These are phyloP conservation scores for Notechis scutatus DNA, from an alignment of 2,113 vertebrate species.

Conservation along the genomic window DNA sequence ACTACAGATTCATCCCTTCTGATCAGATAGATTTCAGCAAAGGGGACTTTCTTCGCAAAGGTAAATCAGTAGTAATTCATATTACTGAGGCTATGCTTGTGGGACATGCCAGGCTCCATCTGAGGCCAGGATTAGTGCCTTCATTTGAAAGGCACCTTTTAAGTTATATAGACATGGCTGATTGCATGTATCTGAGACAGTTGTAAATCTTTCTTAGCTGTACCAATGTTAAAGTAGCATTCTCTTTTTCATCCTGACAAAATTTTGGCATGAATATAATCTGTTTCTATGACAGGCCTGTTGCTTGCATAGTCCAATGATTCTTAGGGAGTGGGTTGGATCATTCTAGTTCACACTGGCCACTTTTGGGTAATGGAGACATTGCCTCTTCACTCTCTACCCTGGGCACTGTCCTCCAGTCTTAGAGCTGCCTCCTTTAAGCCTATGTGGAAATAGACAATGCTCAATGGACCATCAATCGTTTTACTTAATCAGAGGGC, in stretches of 20 bases:
- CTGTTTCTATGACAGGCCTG: too few relatives aligned
- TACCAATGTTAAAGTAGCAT: neutral
- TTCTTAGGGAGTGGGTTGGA: neutral
- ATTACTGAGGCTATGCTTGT: neutral
- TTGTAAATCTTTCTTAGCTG: neutral
- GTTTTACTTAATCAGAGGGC: too few relatives aligned
- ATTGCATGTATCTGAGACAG: too few relatives aligned
- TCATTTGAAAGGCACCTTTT: neutral
- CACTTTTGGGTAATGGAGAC: neutral
- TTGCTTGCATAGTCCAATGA: neutral
- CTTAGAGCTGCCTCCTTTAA: neutral
- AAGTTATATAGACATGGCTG: too few relatives aligned
- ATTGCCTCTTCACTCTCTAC: neutral
- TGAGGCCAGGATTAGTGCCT: neutral
- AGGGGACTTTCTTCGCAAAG: constrained; percentile 47
- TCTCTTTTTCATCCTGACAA: neutral
- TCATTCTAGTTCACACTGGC: neutral
- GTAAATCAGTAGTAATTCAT: constrained; percentile 1
- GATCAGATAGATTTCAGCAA: rapidly evolving
- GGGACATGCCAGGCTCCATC: neutral
- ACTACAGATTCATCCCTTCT: constrained; percentile 42
- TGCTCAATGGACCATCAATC: too few relatives aligned
- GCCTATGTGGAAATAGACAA: neutral
- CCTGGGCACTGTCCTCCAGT: neutral
- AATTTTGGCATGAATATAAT: neutral